Base-by-base conservation (phyloP, 2,888 invertebrate species). In the Hyposoter didymator region DNA sequence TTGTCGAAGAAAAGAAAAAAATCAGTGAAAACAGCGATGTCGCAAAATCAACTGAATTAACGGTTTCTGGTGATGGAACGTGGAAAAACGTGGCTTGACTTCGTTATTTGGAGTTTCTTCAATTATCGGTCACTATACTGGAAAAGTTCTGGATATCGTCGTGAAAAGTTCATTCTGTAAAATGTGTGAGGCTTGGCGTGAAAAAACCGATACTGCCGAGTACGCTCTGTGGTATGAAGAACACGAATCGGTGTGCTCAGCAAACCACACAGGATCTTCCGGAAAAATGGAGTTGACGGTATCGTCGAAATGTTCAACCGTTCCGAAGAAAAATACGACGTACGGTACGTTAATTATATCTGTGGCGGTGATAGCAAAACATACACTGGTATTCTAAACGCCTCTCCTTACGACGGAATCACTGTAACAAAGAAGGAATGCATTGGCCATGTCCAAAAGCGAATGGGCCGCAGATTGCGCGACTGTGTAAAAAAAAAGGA, bases 401-500 rank as follows among this genome's bases (percentile, higher is more conserved):
- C 59, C 22, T 73, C 59, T 55, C 17, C 73, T 73, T 73, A 59
- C 39, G 72, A 72, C 4, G 39, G 72, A 35, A 72, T 55, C 39
- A 72, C 72, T 52, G 52, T 39, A n/a, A 72, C 55, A 6, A 72
- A 72, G 55, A 72, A 55, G 35, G 72, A 72, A 72, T 72, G 12
- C 39, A 12, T 19, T 19, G 45, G 45, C 45, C 45, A 45, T 45
- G 45, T 45, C 45, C 45, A 45, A 45, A 32, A 32, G 32, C 32
- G 32, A 28, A 70, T 52, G 49, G 70, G 17, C 49, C 35, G 70
- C 28, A 32, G 49, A 52, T 49, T 52, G 70, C 49, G 70, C 32
- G 49, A 62, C 32, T 70, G 70, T 49, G 85, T 83, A 5, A 80
- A 83, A 28, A 85, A 83, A 75, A 85, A 64, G 72, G 45, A 47